Base-by-base conservation (phyloP, 2,113 vertebrate species). In the Eulemur rufifrons region DNA sequence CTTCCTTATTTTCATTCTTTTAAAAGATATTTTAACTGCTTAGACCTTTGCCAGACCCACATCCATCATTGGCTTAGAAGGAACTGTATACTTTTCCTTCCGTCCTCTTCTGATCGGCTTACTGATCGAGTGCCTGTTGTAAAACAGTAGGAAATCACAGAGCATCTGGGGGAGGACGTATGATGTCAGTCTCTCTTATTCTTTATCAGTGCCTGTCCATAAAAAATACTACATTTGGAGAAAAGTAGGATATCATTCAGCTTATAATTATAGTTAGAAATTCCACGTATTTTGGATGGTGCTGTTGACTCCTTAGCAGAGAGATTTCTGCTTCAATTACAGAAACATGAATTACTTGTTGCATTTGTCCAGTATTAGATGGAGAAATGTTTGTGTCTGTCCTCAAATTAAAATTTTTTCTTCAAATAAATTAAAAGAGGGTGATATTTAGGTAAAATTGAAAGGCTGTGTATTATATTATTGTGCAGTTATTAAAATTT, bases 21-120 rank as follows among this genome's bases (percentile, higher is more conserved):
- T 96, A 89, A 98, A 98, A 98, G 98, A 98, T 98, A 98, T 98
- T 99, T 98, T 98, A 98, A 98, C 98, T 98, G 98, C 97, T 97
- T 96, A 98, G 98, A 98, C 98, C 98, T 97, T 98, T 98, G 97
- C 96, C 97, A 98, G 98, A 97, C 97, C 96, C 98, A 61, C 97
- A 96, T 98, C 98, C 98, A 98, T 98, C 98, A 98, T 84, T 89
- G 86, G 94, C 92, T 95, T 95, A 97, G 98, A 98, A 98, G 97
- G 96, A 96, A 96, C 98, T 98, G 96, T 81, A 95, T 81, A n/a
- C 97, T 96, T 98, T 83, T 92, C 66, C 96, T 92, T 98, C 96
- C 89, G 91, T 0, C 96, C 97, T 97, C 93, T 98, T 98, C 98
- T 97, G 98, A 98, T 98, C 98, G 98, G 98, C 97, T 98, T 96